A percentile compares a stretch with the other conserved stretches of the same genome.
Conservation (phyloP, 2,113 vertebrate species). For the Dermatemys mawii region DNA sequence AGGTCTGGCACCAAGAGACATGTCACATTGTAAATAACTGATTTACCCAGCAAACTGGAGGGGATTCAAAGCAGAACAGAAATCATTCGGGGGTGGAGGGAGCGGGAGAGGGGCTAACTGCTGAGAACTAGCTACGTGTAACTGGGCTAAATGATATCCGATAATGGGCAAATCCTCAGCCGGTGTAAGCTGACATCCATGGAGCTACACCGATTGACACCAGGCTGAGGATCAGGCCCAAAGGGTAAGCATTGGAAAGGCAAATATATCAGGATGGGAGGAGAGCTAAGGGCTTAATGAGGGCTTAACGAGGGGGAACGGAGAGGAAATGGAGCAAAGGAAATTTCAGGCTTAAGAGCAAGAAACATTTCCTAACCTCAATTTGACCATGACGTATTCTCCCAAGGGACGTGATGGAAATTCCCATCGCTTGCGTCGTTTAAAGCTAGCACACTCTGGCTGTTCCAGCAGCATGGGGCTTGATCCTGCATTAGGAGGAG, state of each 20-base stretch:
- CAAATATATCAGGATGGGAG: slow-evolving; percentile 33
- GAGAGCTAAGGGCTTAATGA: fast-evolving
- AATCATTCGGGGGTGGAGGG: background rate
- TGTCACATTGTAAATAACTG: slow-evolving; percentile 69
- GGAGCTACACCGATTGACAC: slow-evolving; percentile 32
- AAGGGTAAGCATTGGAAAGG: slow-evolving; percentile 43
- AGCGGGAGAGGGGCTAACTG: background rate
- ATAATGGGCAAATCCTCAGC: background rate
- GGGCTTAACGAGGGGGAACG: background rate
- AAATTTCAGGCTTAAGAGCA: background rate
- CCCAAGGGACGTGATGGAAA: background rate
- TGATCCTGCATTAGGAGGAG: background rate
- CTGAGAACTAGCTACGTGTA: slow-evolving; percentile 3
- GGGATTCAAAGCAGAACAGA: slow-evolving; percentile 49
- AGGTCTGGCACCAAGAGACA: slow-evolving; percentile 6
- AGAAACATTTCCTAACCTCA: background rate
- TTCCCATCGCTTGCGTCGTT: background rate
- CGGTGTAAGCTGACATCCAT: slow-evolving; percentile 48
- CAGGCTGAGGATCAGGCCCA: background rate
- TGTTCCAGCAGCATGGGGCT: background rate
- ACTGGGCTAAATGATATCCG: slow-evolving; percentile 47
- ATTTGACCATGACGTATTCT: background rate
- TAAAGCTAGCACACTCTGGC: background rate
- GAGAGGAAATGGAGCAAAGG: background rate
- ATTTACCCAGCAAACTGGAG: slow-evolving; percentile 39